These are phyloP conservation scores for Phoronis australis DNA, from an alignment of 2,888 invertebrate genomes.

Conservation along the genomic window DNA sequence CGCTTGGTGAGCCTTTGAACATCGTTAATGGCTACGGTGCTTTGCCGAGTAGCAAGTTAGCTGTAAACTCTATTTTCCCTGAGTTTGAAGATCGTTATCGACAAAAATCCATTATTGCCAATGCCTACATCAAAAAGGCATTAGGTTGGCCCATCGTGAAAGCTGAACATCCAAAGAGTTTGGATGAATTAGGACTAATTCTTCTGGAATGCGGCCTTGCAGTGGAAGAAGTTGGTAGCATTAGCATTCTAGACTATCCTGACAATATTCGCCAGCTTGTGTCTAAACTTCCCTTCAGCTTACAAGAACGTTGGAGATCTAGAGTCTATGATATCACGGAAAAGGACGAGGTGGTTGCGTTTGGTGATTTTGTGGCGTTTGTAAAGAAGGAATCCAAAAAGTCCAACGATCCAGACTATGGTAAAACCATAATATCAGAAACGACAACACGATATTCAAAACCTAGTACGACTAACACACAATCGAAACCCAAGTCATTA, in stretches of 20 bases:
- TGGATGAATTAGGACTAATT: too few species aligned
- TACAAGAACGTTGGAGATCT: too few species aligned
- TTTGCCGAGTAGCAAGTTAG: constrained; percentile 4
- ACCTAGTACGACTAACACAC: neutral
- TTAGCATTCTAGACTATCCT: too few species aligned
- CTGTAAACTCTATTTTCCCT: too few species aligned
- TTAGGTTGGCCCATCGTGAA: constrained; percentile 3
- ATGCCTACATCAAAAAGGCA: constrained; percentile 9
- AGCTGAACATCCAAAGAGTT: too few species aligned
- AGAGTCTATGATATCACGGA: neutral
- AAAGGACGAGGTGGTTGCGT: neutral
- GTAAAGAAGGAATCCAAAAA: constrained; percentile 1
- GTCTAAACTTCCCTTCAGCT: too few species aligned
- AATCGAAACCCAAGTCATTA: too few species aligned
- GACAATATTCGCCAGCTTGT: too few species aligned
- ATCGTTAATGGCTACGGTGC: constrained; percentile 8
- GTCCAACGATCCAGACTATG: constrained; percentile 4
- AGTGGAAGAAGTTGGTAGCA: constrained; percentile 4
- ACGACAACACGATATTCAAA: neutral
- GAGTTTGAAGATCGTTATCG: constrained; percentile 7
- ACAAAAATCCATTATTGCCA: constrained; percentile 4
- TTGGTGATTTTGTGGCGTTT: neutral
- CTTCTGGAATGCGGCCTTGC: too few species aligned
- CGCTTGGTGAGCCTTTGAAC: too few species aligned
- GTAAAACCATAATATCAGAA: too few species aligned